Conservation (phyloP, 2,888 invertebrate genomes). For the Coremacera marginata region DNA sequence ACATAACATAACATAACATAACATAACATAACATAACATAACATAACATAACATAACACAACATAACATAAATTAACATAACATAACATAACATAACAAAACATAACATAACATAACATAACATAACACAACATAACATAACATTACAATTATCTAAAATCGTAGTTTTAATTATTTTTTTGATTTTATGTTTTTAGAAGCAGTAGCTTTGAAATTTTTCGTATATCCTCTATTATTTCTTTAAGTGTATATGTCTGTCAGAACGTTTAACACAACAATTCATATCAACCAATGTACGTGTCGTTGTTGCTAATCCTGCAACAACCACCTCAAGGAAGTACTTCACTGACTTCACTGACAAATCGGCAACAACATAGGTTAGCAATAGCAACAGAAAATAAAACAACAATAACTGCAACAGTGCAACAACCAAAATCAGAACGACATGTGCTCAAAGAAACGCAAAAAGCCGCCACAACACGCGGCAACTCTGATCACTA, state of each 20-base stretch:
- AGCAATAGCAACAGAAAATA: conserved; percentile 40
- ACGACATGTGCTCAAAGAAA: conserved; percentile 37
- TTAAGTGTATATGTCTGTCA: conserved; percentile 1
- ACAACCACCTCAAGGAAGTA: conserved; percentile 12
- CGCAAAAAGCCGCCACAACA: conserved; percentile 30
- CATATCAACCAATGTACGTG: conserved; percentile 13
- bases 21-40: no score
- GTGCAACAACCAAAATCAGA: conserved; percentile 30
- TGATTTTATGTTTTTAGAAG: no score
- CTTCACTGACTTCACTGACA: background rate
- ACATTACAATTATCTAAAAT: no score
- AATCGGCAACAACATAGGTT: conserved; percentile 20
- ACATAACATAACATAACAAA: no score
- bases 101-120: no score
- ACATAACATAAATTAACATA: background rate
- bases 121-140: no score
- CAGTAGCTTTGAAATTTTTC: no score
- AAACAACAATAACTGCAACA: conserved; percentile 36
- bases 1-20: no score
- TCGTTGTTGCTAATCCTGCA: conserved; percentile 18
- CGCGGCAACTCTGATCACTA: conserved; percentile 12
- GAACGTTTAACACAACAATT: conserved; percentile 25
- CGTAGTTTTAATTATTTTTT: no score
- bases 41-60: no score
- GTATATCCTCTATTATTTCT: background rate